Evolutionary conservation across 2,888 invertebrate species (phyloP).

Genomic region (Acleris literana): DNA sequence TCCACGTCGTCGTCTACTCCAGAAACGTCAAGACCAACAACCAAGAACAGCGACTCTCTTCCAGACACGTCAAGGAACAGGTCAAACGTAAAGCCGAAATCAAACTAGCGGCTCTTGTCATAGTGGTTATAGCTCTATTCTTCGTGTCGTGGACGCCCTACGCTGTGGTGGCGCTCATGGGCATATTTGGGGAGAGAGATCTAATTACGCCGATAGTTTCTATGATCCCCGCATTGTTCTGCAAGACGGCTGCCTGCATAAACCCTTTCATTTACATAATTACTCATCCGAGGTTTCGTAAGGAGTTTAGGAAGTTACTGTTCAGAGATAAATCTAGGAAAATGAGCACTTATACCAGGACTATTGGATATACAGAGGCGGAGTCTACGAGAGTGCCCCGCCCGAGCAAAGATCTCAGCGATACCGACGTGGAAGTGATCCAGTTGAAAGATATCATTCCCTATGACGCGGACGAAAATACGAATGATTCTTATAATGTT

Average conservation of each 20-base stretch:
- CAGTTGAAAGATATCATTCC: slow-evolving; percentile 78
- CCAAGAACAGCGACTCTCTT: slow-evolving; percentile 77
- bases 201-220: slow-evolving; percentile 87
- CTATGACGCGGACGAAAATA: slow-evolving; percentile 52
- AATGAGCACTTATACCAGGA: slow-evolving; percentile 67
- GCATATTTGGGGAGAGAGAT: slow-evolving; percentile 86
- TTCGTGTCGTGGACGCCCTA: slow-evolving; percentile 93
- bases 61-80: slow-evolving; percentile 84
- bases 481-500: slow-evolving; percentile 46
- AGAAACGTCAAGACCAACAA: slow-evolving; percentile 73
- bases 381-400: slow-evolving; percentile 59
- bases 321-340: slow-evolving; percentile 68
- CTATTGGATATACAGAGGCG: slow-evolving; percentile 61
- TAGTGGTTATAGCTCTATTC: slow-evolving; percentile 88
- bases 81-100: slow-evolving; percentile 88
- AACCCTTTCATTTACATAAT: slow-evolving; percentile 92
- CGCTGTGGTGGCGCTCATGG: slow-evolving; percentile 88
- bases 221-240: slow-evolving; percentile 91
- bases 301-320: slow-evolving; percentile 81
- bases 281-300: slow-evolving; percentile 90
- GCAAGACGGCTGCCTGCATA: slow-evolving; percentile 91
- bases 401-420: slow-evolving; percentile 71
- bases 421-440: slow-evolving; percentile 80
- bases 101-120: slow-evolving; percentile 87
- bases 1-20: slow-evolving; percentile 84